Percentiles rank a stretch among this genome's conserved stretches.
These are phyloP conservation scores for Nephila pilipes DNA, from an alignment of 1,140 invertebrate species.

Conservation along the genomic window DNA sequence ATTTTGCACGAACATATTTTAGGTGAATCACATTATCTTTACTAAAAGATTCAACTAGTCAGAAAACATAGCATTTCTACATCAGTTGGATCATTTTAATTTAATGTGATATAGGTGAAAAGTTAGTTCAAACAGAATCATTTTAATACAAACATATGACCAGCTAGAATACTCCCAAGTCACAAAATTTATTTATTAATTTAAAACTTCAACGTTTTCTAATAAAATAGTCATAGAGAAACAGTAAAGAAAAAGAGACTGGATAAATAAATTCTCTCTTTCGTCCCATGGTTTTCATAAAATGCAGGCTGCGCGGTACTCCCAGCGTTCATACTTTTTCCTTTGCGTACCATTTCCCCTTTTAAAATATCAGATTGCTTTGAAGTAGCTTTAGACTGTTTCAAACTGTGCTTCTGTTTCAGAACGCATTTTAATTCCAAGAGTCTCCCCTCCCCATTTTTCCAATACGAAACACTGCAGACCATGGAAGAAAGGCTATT, in stretches of 20 bases:
- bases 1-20: no score
- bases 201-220: neutral
- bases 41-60: no score
- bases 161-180: neutral
- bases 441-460: slow-evolving; percentile 39
- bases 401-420: slow-evolving; percentile 55
- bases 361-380: slow-evolving; percentile 47
- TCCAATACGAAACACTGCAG: slow-evolving; percentile 34
- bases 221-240: slow-evolving; percentile 1
- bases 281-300: slow-evolving; percentile 38
- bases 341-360: slow-evolving; percentile 11
- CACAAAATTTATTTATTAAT: slow-evolving; percentile 16
- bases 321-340: neutral
- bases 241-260: neutral
- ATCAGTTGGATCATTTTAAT: no score
- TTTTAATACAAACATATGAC: slow-evolving; percentile 14
- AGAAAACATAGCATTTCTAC: no score
- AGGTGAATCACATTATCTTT: no score
- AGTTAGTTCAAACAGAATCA: neutral
- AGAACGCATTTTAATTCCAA: slow-evolving; percentile 45
- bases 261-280: slow-evolving; percentile 29
- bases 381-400: slow-evolving; percentile 61
- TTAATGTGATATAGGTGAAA: no score
- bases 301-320: slow-evolving; percentile 29
- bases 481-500: slow-evolving; percentile 61